A percentile compares a stretch with the other conserved stretches of the same genome.
These are phyloP conservation scores for roundworm (Caenorhabditis elegans) DNA, from an alignment of 1,140 invertebrate species.

Conservation along the genomic window DNA sequence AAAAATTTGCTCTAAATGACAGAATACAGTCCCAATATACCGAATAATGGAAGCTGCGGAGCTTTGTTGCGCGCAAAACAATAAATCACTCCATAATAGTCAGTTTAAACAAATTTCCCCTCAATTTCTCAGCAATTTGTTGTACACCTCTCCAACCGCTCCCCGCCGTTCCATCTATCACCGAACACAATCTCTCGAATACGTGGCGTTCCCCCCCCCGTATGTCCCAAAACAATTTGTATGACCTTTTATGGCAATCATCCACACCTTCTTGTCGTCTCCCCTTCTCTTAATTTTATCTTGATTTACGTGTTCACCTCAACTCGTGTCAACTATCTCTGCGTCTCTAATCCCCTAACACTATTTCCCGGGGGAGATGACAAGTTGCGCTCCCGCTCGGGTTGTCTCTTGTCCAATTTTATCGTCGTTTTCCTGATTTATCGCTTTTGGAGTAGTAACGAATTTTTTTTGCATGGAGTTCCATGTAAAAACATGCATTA, in stretches of 20 bases:
- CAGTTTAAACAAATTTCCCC: too few species aligned
- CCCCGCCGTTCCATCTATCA: not conserved
- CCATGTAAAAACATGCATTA: too few species aligned
- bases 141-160: not conserved
- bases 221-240: conserved; percentile 18
- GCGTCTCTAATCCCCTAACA: not conserved
- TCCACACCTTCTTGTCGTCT: conserved; percentile 5
- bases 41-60: too few species aligned
- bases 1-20: too few species aligned
- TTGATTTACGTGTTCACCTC: conserved; percentile 27
- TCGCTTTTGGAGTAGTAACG: not conserved
- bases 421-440: conserved; percentile 27
- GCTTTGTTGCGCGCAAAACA: too few species aligned
- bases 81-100: too few species aligned
- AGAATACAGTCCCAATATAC: too few species aligned
- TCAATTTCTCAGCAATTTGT: too few species aligned
- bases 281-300: not conserved
- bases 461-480: too few species aligned
- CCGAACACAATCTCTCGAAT: not conserved
- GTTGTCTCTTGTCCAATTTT: conserved; percentile 1
- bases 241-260: conserved; percentile 33
- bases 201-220: not conserved
- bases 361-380: not conserved
- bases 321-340: conserved; percentile 24
- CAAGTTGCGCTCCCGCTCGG: conserved; percentile 15